Evolutionary conservation across 1,140 invertebrate genomes (phyloP).

Genomic region (Pseudachorutes palmiensis): DNA sequence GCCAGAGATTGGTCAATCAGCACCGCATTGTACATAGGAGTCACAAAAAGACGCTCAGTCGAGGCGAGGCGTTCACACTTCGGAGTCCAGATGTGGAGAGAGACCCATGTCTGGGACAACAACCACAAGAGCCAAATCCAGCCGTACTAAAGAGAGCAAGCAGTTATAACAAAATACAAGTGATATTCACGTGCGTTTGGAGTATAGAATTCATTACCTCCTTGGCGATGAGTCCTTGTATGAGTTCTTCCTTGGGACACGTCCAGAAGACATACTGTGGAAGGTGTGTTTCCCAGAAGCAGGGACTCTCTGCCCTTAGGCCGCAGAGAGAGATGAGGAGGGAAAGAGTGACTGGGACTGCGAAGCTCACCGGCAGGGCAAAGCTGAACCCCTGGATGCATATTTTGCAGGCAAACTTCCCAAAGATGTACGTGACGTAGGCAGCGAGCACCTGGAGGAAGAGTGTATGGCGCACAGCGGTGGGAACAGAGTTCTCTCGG

Average conservation of each 20-base stretch:
- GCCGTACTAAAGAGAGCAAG: conserved; percentile 53
- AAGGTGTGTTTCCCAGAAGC: conserved; percentile 73
- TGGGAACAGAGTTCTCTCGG: conserved; percentile 22
- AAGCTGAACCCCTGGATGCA: conserved; percentile 94
- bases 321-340: conserved; percentile 81
- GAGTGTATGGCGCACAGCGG: conserved; percentile 53
- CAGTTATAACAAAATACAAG: neutral
- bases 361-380: conserved; percentile 85
- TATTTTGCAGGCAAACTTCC: conserved; percentile 92
- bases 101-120: conserved; percentile 91
- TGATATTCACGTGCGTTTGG: no score
- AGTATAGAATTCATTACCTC: conserved; percentile 47
- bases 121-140: conserved; percentile 91
- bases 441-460: conserved; percentile 72
- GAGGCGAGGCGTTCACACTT: conserved; percentile 92
- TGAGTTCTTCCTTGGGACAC: conserved; percentile 64
- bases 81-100: conserved; percentile 92
- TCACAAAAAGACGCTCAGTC: conserved; percentile 90
- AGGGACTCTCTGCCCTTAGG: conserved; percentile 71
- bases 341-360: conserved; percentile 80
- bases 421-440: conserved; percentile 83
- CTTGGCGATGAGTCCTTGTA: conserved; percentile 73
- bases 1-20: conserved; percentile 94
- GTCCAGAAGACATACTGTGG: conserved; percentile 85
- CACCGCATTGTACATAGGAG: conserved; percentile 86